phyloP scores from a whole-genome alignment of 2,888 invertebrate species.

The Acrobasis repandana region DNA sequence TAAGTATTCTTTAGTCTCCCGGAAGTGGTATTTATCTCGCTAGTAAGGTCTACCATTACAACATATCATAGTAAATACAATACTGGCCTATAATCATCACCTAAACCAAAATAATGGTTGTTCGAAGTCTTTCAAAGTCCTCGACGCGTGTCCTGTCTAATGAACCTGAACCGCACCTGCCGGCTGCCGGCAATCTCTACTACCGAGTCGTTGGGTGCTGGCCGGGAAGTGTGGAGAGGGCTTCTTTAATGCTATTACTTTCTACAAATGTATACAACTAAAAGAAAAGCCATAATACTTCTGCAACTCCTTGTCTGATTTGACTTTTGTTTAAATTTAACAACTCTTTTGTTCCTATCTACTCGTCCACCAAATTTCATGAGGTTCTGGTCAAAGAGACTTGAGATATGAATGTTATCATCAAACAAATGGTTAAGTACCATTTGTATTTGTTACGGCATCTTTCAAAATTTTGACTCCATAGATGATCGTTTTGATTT shows the following conservation, averaged over 20 bases:
- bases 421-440: no score
- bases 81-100: conserved; percentile 11
- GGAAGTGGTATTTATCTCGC: conserved; percentile 4
- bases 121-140: conserved; percentile 1
- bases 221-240: neutral
- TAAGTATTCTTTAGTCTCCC: neutral
- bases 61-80: neutral
- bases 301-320: no score
- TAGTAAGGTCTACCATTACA: neutral
- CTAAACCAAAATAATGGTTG: conserved; percentile 14
- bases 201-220: conserved; percentile 6
- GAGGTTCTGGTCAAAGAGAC: no score
- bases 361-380: no score
- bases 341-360: no score
- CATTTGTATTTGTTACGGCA: no score
- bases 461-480: no score
- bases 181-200: conserved; percentile 16
- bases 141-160: conserved; percentile 15
- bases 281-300: no score
- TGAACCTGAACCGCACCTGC: conserved; percentile 13
- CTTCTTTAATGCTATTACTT: neutral
- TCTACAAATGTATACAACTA: no score
- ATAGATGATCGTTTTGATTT: no score
- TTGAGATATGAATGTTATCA: no score
- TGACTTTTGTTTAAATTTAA: no score